phyloP scores from a whole-genome alignment of 2,888 invertebrate genomes.

The Therioaphis trifolii region DNA sequence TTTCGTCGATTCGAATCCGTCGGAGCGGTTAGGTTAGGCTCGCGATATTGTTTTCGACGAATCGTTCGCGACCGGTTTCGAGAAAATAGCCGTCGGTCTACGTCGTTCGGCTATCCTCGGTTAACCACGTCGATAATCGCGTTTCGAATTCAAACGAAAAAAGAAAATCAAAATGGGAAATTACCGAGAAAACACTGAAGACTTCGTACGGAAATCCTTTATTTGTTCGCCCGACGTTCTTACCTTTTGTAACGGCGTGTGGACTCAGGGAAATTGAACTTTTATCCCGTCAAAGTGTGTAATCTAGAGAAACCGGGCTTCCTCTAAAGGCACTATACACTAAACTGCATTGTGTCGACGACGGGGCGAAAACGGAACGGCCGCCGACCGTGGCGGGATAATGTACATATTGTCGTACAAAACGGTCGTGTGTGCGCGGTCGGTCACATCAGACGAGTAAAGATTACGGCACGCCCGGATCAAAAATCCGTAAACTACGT shows the following conservation, averaged over 20 bases:
- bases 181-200: background rate
- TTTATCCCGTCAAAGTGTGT: constrained; percentile 11
- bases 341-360: background rate
- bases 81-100: background rate
- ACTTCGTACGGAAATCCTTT: constrained; percentile 29
- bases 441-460: background rate
- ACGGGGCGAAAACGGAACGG: background rate
- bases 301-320: background rate
- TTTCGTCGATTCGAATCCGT: background rate
- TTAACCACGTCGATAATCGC: background rate
- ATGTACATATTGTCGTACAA: background rate
- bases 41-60: too few relatives aligned
- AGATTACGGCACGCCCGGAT: background rate
- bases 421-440: background rate
- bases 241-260: background rate
- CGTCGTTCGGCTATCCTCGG: background rate
- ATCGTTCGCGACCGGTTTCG: too few relatives aligned
- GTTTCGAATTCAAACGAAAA: background rate
- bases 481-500: background rate
- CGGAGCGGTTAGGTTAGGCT: too few relatives aligned
- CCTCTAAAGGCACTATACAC: background rate
- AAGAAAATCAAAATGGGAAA: background rate
- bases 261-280: constrained; percentile 13
- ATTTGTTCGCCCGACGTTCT: background rate
- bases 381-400: background rate